Conservation (phyloP, 1,140 invertebrate genomes). For the Trichonephila clavipes region DNA sequence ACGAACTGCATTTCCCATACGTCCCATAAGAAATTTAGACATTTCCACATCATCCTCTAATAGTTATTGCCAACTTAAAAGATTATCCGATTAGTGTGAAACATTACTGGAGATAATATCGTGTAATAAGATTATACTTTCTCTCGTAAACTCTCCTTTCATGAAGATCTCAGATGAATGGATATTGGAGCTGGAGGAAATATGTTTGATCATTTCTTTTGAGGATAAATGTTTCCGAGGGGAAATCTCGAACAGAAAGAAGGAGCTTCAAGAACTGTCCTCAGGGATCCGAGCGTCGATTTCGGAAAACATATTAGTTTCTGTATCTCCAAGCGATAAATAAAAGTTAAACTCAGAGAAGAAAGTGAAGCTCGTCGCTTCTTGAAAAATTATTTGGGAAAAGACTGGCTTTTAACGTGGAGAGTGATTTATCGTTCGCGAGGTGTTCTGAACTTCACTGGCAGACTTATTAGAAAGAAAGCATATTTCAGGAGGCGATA, state of each 20-base stretch:
- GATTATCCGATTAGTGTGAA: constrained; percentile 31
- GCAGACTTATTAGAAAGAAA: background rate
- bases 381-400: constrained; percentile 53
- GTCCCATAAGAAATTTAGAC: background rate
- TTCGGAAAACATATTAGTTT: constrained; percentile 54
- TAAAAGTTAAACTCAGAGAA: constrained; percentile 33
- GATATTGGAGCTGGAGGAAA: constrained; percentile 29
- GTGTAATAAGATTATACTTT: constrained; percentile 28
- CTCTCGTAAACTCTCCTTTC: constrained; percentile 21
- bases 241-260: constrained; percentile 41
- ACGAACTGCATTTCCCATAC: too few species aligned
- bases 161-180: constrained; percentile 45
- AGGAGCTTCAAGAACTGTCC: constrained; percentile 28
- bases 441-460: background rate
- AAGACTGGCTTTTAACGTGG: constrained; percentile 40
- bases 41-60: background rate
- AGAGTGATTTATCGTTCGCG: constrained; percentile 11
- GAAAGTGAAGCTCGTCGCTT: background rate
- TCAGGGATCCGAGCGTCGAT: constrained; percentile 20
- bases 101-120: constrained; percentile 38
- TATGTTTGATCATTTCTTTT: constrained; percentile 57
- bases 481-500: background rate
- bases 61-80: constrained; percentile 27
- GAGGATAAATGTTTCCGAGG: constrained; percentile 44
- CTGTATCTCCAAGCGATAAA: constrained; percentile 42